Base-by-base conservation (phyloP, 1,140 invertebrate genomes). In the Drosophila subpulchrella region DNA sequence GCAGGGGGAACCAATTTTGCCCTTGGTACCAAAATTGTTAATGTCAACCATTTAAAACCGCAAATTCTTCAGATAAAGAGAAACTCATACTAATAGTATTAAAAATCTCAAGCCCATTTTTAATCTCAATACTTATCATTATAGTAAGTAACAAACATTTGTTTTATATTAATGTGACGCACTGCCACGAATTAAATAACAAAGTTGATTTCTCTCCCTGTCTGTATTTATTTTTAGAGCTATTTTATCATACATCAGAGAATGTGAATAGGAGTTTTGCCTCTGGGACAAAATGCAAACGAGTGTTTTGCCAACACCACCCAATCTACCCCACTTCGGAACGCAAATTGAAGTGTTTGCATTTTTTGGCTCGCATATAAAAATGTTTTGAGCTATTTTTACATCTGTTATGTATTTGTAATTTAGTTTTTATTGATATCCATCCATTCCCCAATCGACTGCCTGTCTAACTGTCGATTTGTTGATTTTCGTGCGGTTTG, bases 361-460 rank as follows among this genome's bases (percentile, higher is more conserved):
- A 76, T 79, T 80, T 74, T 75, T 67, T 39, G 44, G 59, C 67
- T 53, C 47, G 66, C 24, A 60, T 39, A 79, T 67, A 51, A 56
- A 78, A 58, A 60, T 65, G 66, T 58, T 72, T 72, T 59, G 20
- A 42, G 48, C 68, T 71, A 79, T 83, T 84, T 80, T 76, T 76
- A 56, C 70, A 67, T 83, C 62, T 76, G 50, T 58, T 76, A 76
- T 83, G 73, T 76, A 77, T 85, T 81, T 84, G 81, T 73, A 85
- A 85, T 85, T 80, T 73, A 57, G 66, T 63, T 76, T 85, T 77
- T 81, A 81, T 84, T 80, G 81, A 85, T 85, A 77, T 48, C 34
- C 55, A 17, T 34, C 27, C 36, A 15, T n/a, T 39, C 27, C 20
- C n/a, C 58, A 12, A 34, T 6, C 11, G 17, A 17, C 11, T n/a